Percentiles rank a stretch among this genome's conserved stretches.
phyloP scores from a whole-genome alignment of 1,140 invertebrate species.

The Lordiphosa stackelbergi region DNA sequence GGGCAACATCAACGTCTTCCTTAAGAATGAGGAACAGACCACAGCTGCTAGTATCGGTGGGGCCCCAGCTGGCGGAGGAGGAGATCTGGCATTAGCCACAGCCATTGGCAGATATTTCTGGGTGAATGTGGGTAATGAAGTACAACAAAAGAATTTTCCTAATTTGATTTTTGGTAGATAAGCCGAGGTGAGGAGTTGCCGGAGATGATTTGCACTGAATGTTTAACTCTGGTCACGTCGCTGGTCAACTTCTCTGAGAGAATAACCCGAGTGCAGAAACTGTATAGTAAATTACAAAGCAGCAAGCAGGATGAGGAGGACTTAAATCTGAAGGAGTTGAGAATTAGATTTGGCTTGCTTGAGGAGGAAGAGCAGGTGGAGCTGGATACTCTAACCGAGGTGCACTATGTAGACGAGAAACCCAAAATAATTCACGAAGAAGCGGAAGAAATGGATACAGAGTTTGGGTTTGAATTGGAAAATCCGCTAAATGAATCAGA shows the following conservation, averaged over 20 bases:
- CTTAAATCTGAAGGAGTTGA: constrained; percentile 39
- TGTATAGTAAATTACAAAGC: constrained; percentile 48
- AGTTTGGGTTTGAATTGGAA: neutral
- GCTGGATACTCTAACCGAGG: constrained; percentile 27
- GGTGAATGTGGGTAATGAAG: constrained; percentile 51
- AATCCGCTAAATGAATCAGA: neutral
- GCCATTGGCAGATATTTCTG: constrained; percentile 68
- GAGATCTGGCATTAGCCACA: constrained; percentile 43
- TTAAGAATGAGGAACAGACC: constrained; percentile 50
- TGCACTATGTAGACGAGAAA: constrained; percentile 62
- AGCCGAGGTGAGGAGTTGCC: constrained; percentile 53
- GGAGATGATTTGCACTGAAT: constrained; percentile 61
- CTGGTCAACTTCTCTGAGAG: constrained; percentile 66
- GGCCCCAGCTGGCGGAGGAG: neutral
- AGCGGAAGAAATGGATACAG: neutral
- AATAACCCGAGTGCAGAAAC: constrained; percentile 57
- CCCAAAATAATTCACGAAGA: constrained; percentile 5
- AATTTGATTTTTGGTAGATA: constrained; percentile 24
- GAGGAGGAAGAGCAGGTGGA: constrained; percentile 1
- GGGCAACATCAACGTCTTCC: constrained; percentile 58
- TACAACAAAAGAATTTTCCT: neutral
- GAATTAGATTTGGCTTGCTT: constrained; percentile 37
- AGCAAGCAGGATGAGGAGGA: constrained; percentile 11
- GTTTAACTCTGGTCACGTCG: constrained; percentile 54
- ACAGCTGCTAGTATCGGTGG: neutral